Percentiles rank a stretch among this genome's conserved stretches.
Evolutionary conservation across 2,797 vertebrate genomes (phyloP).

Genomic region (Hephaestus fuliginosus): DNA sequence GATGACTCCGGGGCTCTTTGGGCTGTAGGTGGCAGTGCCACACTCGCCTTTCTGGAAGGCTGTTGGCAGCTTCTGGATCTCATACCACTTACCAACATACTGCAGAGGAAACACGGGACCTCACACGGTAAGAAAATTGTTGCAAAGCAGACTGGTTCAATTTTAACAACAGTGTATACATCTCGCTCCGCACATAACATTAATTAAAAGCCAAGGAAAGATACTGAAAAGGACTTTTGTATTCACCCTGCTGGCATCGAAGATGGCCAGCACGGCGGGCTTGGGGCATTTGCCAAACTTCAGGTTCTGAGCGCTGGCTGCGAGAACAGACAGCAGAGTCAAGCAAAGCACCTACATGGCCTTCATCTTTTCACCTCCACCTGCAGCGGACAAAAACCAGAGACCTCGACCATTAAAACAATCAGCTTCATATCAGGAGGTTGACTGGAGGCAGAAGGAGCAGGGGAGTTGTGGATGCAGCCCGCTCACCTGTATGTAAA

Average conservation of each 20-base stretch:
- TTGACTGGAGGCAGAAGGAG: not conserved
- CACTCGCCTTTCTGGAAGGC: conserved; percentile 88
- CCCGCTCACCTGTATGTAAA: conserved; percentile 57
- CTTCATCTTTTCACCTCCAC: conserved; percentile 69
- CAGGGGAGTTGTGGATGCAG: not conserved
- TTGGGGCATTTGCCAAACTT: conserved; percentile 85
- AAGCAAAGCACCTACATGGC: conserved; percentile 71
- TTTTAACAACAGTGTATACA: not conserved
- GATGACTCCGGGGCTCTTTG: conserved; percentile 83
- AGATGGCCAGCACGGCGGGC: conserved; percentile 86
- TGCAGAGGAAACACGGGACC: conserved; percentile 63
- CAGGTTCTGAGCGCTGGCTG: conserved; percentile 81
- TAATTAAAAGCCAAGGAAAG: not conserved
- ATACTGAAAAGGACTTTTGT: not conserved
- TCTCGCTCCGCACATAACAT: not conserved
- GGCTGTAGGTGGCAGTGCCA: conserved; percentile 86
- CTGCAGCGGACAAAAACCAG: conserved; percentile 48
- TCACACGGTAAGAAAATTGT: too few relatives aligned
- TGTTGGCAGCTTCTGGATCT: conserved; percentile 88
- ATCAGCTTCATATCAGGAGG: not conserved
- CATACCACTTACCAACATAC: conserved; percentile 91
- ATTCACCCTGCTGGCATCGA: conserved; percentile 74
- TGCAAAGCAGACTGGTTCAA: not conserved
- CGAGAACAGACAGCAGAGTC: conserved; percentile 77
- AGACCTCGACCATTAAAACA: not conserved